Conservation (phyloP, 2,113 vertebrate species). For the Bucco capensis region DNA sequence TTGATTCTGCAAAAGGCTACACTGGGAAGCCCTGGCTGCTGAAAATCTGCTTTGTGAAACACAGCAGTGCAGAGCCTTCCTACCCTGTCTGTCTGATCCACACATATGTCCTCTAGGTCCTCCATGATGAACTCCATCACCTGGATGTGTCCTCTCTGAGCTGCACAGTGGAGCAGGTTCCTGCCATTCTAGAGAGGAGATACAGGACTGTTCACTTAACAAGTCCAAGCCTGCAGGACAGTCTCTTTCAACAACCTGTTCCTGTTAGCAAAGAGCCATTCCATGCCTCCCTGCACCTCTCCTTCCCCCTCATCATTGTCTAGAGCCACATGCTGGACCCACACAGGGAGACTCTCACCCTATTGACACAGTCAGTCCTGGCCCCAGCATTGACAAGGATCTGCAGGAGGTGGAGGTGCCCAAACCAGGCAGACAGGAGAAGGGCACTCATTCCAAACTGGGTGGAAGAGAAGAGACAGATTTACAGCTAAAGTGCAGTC, state of each 20-base stretch:
- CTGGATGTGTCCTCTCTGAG: slow-evolving; percentile 80
- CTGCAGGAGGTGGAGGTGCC: slow-evolving; percentile 83
- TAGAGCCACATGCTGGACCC: neutral
- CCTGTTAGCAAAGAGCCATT: neutral
- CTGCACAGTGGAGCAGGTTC: slow-evolving; percentile 85
- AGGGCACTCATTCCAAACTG: slow-evolving; percentile 92
- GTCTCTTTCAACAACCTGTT: neutral
- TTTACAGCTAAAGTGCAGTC: neutral
- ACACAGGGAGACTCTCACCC: slow-evolving; percentile 57
- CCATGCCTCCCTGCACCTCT: neutral
- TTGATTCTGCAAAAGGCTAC: neutral
- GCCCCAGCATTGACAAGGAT: slow-evolving; percentile 85
- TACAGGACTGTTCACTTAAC: neutral
- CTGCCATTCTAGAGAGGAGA: slow-evolving; percentile 76
- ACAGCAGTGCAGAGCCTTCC: neutral
- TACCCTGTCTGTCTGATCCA: slow-evolving; percentile 84
- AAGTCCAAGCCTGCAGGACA: neutral
- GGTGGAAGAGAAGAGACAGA: neutral
- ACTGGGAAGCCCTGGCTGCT: neutral
- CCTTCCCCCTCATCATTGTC: neutral
- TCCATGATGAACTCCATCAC: slow-evolving; percentile 84
- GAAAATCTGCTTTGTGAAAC: neutral
- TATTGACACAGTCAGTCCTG: slow-evolving; percentile 81
- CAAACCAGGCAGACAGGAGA: slow-evolving; percentile 90
- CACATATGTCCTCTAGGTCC: slow-evolving; percentile 79